Evolutionary conservation across 2,797 vertebrate species (phyloP), one percentile per base, ranked within the genome.

Genomic region (Clarias laeviceps): DNA sequence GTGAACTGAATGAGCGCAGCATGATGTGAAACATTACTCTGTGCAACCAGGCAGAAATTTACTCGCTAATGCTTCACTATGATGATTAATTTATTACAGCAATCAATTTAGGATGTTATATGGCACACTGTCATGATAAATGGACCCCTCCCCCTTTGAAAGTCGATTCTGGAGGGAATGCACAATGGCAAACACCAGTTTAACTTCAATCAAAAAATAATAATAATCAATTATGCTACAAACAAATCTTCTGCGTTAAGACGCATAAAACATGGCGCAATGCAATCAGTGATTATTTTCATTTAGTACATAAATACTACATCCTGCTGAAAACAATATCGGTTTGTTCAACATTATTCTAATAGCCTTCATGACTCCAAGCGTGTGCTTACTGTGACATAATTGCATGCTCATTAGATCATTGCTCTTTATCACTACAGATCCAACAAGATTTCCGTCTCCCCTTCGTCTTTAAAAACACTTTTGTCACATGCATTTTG

Each of bases 401-500:
- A 18, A 22, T 11, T n/a, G 72, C 54, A 66, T 50, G 24, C 24
- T 37, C 32, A 57, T 76, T 64, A 66, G n/a, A 87, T 29, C 32
- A 22, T 34, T 32, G 34, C 9, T 82, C 59, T 83, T 87, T 69
- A 79, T 84, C 62, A 80, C 54, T 18, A 74, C 62, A 79, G 62
- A 81, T 81, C 70, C 45, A 27, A 82, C 83, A 57, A 56, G 77
- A 84, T 84, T 70, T 73, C 86, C 78, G 65, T n/a, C 59, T 27
- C 68, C 73, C 66, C 24, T 81, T 70, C 74, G 72, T 87, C 76
- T 87, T 88, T 80, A 88, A 85, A 85, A 89, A 84, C 87, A 82
- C 72, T 40, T 76, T 80, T 80, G 82, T 88, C 88, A 86, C 83
- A 87, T 87, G 90, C 84, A 84, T 78, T 50, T 88, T 89, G 90